Evolutionary conservation across 2,113 vertebrate species (phyloP), one percentile per base, ranked within the genome.

Genomic region (Emydocephalus ijimae): DNA sequence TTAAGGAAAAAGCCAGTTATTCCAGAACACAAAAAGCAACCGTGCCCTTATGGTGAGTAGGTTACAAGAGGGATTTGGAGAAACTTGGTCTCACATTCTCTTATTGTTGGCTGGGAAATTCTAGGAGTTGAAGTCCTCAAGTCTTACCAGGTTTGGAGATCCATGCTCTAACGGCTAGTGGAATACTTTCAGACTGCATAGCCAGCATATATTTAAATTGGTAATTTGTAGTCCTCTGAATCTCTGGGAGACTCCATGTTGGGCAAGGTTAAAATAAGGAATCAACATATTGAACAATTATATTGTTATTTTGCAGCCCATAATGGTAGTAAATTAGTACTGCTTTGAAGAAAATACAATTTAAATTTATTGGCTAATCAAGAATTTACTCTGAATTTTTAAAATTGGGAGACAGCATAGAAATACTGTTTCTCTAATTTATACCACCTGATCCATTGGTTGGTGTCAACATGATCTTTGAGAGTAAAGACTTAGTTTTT

Each of bases 21-120:
- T 96, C 99, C 99, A 85, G 99, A 99, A 95, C 98, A 99, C 96
- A 99, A 99, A 97, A 99, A 99, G 94, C 99, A 99, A 96, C 99
- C 99, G 11, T 99, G 99, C 96, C 99, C 99, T 94, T 99, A 99
- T 89, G 99, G 99, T 99, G 97, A 98, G 98, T 98, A 96, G 86
- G 23, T 87, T 34, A 81, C 34, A 39, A 34, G n/a, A 39, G 18
- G 34, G 74, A 81, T 43, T 81, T 81, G 69, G 69, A 39, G 34
- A 20, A 81, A 81, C 1, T 20, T 39, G 26, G 26, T 61, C 59
- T 29, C 59, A 74, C 5, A 5, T 39, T 81, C 69, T 69, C 29
- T 64, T 26, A 29, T 29, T 4, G 61, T 29, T 29, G 29, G 29
- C n/a, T 34, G 64, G 64, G 64, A 10, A 69, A 69, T 69, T 34